Base-by-base conservation (phyloP, 2,113 vertebrate species). In the Eleginops maclovinus region DNA sequence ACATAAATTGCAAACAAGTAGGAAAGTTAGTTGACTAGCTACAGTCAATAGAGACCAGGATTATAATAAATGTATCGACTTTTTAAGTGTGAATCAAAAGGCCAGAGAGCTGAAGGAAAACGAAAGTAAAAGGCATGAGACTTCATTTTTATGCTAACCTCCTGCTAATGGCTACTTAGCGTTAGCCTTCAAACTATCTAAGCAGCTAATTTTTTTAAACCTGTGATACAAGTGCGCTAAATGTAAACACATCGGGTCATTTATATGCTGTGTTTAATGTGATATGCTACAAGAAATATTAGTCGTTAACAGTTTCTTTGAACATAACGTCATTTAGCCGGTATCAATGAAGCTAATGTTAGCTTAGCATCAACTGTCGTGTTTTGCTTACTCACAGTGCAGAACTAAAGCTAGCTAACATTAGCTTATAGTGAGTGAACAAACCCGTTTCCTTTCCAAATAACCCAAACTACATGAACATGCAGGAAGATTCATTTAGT, bases 371-470 rank as follows among this genome's bases (percentile, higher is more conserved):
- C 6, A 24, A 19, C 24, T 22, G 26, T 21, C 9, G 46, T 87
- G 89, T 92, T 94, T 87, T 93, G 93, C 93, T 94, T 93, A 93
- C 93, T 94, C 92, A 94, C 91, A 92, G 80, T 69, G 70, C 54
- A 73, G 44, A 47, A 40, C 46, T 5, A 70, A 67, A 87, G 87
- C 90, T 76, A 50, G 66, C 72, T 75, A 79, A 49, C 22, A n/a
- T 50, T 83, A 86, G 64, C 76, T 63, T 44, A 3, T 7, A 15
- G 56, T 1, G 6, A 16, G 0, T 12, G 10, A 69, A n/a, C 46
- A 4, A 4, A 31, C 15, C 2, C 1, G 14, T 49, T 21, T 36
- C 26, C 5, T 10, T 41, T 74, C 2, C 9, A 9, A 0, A 16
- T 4, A 36, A 5, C 67, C 6, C 3, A 24, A 4, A 22, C 50